Percentiles rank a stretch among this genome's conserved stretches.
These are phyloP conservation scores for Clitarchus hookeri DNA, from an alignment of 2,888 invertebrate genomes.

Conservation along the genomic window DNA sequence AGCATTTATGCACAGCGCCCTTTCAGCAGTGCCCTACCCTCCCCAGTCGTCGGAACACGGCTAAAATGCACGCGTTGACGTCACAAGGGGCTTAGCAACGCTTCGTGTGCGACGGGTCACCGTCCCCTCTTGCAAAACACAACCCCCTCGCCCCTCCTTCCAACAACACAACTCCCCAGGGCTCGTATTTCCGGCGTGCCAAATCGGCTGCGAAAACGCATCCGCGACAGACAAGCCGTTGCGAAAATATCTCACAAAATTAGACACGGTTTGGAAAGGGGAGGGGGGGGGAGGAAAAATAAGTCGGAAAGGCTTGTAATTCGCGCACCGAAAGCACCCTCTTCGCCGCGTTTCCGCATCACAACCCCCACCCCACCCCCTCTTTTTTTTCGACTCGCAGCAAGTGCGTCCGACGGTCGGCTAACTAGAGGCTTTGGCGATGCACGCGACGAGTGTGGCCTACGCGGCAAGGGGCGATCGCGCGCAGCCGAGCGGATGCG, in stretches of 20 bases:
- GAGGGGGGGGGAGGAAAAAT: no score
- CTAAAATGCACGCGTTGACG: neutral
- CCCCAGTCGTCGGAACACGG: neutral
- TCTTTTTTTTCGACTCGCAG: neutral
- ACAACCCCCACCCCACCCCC: no score
- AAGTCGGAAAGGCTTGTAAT: neutral
- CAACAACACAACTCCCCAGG: no score
- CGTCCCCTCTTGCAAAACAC: neutral
- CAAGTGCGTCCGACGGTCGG: neutral
- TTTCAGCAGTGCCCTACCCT: neutral
- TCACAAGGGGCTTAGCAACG: neutral
- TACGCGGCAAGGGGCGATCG: neutral
- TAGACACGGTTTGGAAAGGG: neutral
- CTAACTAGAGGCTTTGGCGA: neutral
- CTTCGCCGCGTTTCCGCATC: no score
- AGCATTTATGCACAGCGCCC: no score
- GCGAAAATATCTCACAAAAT: slow-evolving; percentile 1
- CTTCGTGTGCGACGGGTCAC: neutral
- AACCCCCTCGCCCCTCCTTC: neutral
- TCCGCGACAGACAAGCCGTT: neutral
- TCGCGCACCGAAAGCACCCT: neutral
- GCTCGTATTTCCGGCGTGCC: neutral
- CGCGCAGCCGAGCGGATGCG: no score
- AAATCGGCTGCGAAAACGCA: neutral
- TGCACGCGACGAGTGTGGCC: neutral